Base-by-base conservation (phyloP, 2,888 invertebrate species). In the Onthophagus sagittarius region DNA sequence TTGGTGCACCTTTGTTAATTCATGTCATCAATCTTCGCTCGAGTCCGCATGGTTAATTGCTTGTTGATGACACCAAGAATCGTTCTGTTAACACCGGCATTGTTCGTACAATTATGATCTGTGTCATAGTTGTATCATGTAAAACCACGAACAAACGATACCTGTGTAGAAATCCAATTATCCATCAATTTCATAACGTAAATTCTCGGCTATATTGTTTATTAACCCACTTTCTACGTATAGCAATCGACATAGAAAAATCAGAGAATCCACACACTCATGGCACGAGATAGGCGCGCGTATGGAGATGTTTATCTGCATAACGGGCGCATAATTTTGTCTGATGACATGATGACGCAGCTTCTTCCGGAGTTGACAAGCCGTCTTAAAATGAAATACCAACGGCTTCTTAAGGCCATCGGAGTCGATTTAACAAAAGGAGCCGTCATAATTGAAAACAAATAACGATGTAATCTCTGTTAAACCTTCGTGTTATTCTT, bases 221-320 rank as follows among this genome's bases (percentile, higher is more conserved):
- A 53, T 53, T 53, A 53, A 53, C 39, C 39, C 39, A 53, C 39
- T 53, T 53, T 53, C 39, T 53, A 53, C 39, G 39, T 7, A 23
- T 23, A 53, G 39, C 39, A 53, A 53, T 53, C 39, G 39, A 53
- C 39, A 53, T 53, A 53, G 39, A 53, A 53, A 53, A 53, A 31
- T 67, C 32, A 15, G 7, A n/a, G 15, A 67, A 67, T 31, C 67
- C 6, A 5, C 67, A 15, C 31, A 31, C 67, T 67, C 67, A 32
- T 15, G n/a, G 13, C 31, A 32, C 67, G 63, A 15, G 15, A 15
- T 63, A 63, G 32, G 67, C 67, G 14, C 23, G 64, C 64, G 67
- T 67, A 67, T 67, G 23, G 67, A 67, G 67, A 67, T 67, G 67
- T 67, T 67, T 67, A 67, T 67, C 67, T 67, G 23, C 31, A 67